Percentiles rank a stretch among this genome's conserved stretches.
Conservation (phyloP, 2,797 vertebrate genomes). For the Poeciliopsis paucimaculata region DNA sequence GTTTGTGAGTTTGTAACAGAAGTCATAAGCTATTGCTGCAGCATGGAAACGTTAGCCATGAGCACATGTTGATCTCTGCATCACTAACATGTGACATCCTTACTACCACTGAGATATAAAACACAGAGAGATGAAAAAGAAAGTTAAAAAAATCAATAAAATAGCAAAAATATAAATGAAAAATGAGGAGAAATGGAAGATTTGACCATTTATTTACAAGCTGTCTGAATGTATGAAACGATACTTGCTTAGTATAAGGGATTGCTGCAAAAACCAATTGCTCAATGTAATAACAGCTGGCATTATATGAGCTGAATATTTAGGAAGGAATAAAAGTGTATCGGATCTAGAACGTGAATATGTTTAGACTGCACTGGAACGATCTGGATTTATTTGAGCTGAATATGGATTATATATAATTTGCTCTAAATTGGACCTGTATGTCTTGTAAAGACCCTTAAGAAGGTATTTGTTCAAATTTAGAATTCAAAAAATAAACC, state of each 20-base stretch:
- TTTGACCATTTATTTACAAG: neutral
- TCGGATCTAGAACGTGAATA: neutral
- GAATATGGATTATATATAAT: neutral
- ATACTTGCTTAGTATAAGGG: neutral
- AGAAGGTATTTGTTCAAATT: slow-evolving; percentile 2
- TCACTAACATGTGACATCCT: neutral
- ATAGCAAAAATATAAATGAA: neutral
- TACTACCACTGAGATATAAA: neutral
- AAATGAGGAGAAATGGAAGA: neutral
- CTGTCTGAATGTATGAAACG: neutral
- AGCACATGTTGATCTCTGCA: neutral
- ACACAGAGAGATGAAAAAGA: neutral
- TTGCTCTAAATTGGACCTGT: neutral
- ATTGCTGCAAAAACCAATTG: neutral
- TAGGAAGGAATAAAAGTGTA: neutral
- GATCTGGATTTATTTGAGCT: neutral
- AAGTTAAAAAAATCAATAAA: neutral
- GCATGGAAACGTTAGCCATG: no score
- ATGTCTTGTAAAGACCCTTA: neutral
- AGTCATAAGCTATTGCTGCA: no score
- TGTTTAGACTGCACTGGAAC: neutral
- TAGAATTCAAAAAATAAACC: slow-evolving; percentile 1
- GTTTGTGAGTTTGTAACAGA: no score
- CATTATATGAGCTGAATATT: neutral
- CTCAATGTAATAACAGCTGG: neutral